These are phyloP conservation scores for Clytia hemisphaerica DNA, from an alignment of 30 jellyfish, hydroid and myxozoan species.

Conservation along the genomic window DNA sequence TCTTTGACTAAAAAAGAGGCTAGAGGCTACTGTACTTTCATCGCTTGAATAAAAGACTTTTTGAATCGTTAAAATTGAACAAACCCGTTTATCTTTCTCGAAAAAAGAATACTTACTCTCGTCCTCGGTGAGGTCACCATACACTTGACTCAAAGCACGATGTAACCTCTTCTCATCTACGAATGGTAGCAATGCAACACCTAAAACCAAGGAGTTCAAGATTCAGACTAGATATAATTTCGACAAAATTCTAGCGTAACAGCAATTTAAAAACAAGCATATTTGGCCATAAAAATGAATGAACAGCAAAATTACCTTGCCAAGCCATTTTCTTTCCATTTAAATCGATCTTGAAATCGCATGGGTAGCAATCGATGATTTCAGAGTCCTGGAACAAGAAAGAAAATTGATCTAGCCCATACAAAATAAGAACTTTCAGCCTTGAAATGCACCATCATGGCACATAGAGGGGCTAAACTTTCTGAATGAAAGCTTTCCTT, in stretches of 20 bases:
- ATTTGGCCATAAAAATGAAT: not conserved
- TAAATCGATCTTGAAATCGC: constrained; percentile 77
- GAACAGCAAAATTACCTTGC: constrained; percentile 66
- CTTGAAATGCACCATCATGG: too few relatives aligned
- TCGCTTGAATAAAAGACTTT: not conserved
- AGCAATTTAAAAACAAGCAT: not conserved
- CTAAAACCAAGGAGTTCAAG: constrained; percentile 17
- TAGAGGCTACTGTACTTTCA: too few relatives aligned
- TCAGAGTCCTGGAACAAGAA: constrained; percentile 69
- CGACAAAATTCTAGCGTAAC: not conserved
- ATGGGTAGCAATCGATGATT: constrained; percentile 90
- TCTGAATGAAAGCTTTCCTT: too few relatives aligned
- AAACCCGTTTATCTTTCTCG: too few relatives aligned
- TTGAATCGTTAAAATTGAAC: too few relatives aligned
- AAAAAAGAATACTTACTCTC: constrained; percentile 53
- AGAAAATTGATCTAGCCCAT: not conserved
- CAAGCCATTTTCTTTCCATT: constrained; percentile 94
- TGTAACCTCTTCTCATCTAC: constrained; percentile 92
- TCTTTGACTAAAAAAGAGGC: too few relatives aligned
- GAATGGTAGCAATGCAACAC: constrained; percentile 97
- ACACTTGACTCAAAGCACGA: constrained; percentile 39
- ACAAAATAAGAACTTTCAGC: not conserved
- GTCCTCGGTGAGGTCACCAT: constrained; percentile 68
- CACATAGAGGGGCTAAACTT: too few relatives aligned
- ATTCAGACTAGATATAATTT: not conserved